These are phyloP conservation scores for Temnothorax curvispinosus DNA, from an alignment of 1,140 invertebrate genomes.

Conservation along the genomic window DNA sequence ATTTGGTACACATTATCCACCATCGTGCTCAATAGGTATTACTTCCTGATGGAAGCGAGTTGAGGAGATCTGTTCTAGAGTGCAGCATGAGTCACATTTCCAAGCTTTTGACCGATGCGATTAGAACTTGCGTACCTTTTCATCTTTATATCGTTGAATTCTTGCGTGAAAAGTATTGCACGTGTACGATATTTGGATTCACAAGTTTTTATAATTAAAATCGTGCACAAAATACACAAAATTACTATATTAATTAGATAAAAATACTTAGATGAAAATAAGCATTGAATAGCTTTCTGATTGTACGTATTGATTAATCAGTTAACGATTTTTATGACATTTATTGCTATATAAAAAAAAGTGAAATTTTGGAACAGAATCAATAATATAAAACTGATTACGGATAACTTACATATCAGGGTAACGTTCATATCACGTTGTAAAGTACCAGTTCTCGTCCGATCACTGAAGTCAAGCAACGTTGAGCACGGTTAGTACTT, in stretches of 20 bases:
- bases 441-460: no score
- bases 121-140: neutral
- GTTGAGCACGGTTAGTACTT: no score
- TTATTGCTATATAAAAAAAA: no score
- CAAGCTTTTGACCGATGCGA: neutral
- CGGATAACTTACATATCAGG: no score
- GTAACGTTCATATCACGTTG: no score
- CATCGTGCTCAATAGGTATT: neutral
- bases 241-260: neutral
- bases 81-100: constrained; percentile 20
- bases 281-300: no score
- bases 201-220: neutral
- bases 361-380: no score
- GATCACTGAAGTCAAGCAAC: no score
- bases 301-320: no score
- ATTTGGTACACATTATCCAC: neutral
- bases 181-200: neutral
- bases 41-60: neutral
- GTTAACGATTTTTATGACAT: no score
- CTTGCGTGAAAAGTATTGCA: neutral
- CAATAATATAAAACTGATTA: no score
- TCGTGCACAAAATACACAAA: neutral
- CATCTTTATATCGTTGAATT: neutral
- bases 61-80: constrained; percentile 16
- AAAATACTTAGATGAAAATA: neutral